Conservation (phyloP, 2,888 invertebrate species). For the Icerya purchasi region DNA sequence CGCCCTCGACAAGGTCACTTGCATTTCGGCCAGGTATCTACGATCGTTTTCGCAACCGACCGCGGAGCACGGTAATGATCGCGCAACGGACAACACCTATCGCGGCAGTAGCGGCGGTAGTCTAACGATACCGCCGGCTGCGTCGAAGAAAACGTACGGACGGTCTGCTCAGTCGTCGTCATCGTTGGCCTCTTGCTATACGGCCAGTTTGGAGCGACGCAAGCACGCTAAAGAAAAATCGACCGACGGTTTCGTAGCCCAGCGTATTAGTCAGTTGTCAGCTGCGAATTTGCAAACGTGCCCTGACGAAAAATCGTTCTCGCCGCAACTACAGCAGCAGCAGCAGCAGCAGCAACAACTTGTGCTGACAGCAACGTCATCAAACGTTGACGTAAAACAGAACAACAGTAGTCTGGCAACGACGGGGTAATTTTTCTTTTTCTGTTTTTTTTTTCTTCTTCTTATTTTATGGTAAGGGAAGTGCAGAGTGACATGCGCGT, state of each 20-base stretch:
- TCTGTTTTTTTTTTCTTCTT: too few species aligned
- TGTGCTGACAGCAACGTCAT: too few species aligned
- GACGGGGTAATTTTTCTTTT: too few species aligned
- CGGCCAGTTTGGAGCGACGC: constrained; percentile 15
- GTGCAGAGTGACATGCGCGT: too few species aligned
- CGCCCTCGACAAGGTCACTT: neutral
- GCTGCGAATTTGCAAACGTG: too few species aligned
- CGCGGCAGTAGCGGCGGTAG: neutral
- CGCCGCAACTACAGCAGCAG: too few species aligned
- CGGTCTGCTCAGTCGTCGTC: constrained; percentile 2
- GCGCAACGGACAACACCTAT: neutral
- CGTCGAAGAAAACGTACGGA: constrained; percentile 3
- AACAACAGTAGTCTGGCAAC: too few species aligned
- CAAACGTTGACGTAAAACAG: too few species aligned
- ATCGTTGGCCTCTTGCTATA: too few species aligned
- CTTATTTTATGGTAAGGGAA: too few species aligned
- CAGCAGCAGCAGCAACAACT: too few species aligned
- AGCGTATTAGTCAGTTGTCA: constrained; percentile 17
- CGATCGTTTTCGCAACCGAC: neutral
- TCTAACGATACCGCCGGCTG: neutral
- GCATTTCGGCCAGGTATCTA: neutral
- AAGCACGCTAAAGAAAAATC: constrained; percentile 7
- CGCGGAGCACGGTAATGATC: neutral
- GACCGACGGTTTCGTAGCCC: constrained; percentile 17
- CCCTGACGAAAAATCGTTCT: too few species aligned